Base-by-base conservation (phyloP, 2,797 vertebrate genomes). In the Nothura maculosa region DNA sequence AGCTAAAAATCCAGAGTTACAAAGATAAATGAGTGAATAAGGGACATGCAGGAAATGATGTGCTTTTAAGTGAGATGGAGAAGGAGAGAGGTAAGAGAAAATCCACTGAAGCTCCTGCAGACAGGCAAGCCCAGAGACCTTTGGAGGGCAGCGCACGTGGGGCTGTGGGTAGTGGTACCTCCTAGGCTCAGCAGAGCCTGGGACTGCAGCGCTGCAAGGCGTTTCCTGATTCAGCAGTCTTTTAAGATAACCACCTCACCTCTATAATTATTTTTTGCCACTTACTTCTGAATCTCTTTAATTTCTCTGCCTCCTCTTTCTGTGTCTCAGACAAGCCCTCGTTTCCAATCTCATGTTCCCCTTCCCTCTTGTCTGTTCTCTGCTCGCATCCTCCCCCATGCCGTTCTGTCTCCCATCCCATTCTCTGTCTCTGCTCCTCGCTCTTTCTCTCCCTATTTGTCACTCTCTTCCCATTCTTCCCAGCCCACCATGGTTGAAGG, bases 401-500 rank as follows among this genome's bases (percentile, higher is more conserved):
- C 74, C 2, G 0, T 0, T 0, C 48, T 48, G n/a, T 73, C 67
- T 70, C 72, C 43, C 18, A n/a, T 90, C 22, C 77, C 79, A 83
- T 70, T 40, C 30, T 57, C 63, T 67, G 60, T 61, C 92, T 84
- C 85, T 90, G 25, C 64, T 67, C 55, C 78, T 87, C 87, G 47
- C 81, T 93, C 83, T 84, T 81, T 91, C 89, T 85, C 87, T 88
- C 72, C 25, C 4, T 58, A n/a, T 88, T 94, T 92, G 91, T 93
- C 86, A 72, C 57, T 93, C 73, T 63, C 89, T 92, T 90, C 77
- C 82, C 81, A 76, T 92, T 77, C 48, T 45, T 93, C 60, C 75
- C 76, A 84, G 94, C 83, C 97, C 95, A 97, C 96, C 94, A 90
- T 96, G 38, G 60, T 93, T 0, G 94, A 93, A 84, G 48, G 89